Base-by-base conservation (phyloP, 2,113 vertebrate species). In the Poecile atricapillus region DNA sequence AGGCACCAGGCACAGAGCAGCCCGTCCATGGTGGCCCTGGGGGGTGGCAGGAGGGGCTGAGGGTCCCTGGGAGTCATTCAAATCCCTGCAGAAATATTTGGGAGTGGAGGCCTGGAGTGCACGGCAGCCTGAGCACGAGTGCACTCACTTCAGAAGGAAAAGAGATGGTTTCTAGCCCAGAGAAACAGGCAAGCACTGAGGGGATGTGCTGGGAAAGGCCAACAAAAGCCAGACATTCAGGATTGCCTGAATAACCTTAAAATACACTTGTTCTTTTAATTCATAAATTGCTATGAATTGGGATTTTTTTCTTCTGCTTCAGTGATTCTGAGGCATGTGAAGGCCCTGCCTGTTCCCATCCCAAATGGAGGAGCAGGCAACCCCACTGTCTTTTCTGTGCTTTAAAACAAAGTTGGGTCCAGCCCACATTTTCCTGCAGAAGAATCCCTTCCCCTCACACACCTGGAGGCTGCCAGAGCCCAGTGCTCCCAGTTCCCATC, bases 51-150 rank as follows among this genome's bases (percentile, higher is more conserved):
- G 33, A 71, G 65, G 5, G 15, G 17, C 1, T 11, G 28, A 39
- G 13, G 3, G 2, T 49, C 27, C 75, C 74, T 11, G 3, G 8
- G 56, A 79, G 2, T 25, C 5, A 0, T 2, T 39, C 15, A 5
- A 1, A 27, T 19, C 59, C 71, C n/a, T 28, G 24, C 5, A 44
- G 41, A 47, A 86, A 30, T 30, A 15, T 52, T 17, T 93, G 73
- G 87, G 73, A 87, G 35, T 0, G 0, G 30, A 56, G 62, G 47
- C 63, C 55, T 12, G 81, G 80, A 52, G 77, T 2, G 0, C 55
- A 6, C 0, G 0, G 73, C 73, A 87, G 81, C 84, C 47, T 0
- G 0, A 56, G 78, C 55, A 5, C 0, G 2, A 67, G 39, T 2
- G 47, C 0, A 0, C 5, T 73, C 44, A 1, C 76, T 86, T 21